Base-by-base conservation (phyloP, 2,888 invertebrate species). In the Rhamphomyia laevipes region DNA sequence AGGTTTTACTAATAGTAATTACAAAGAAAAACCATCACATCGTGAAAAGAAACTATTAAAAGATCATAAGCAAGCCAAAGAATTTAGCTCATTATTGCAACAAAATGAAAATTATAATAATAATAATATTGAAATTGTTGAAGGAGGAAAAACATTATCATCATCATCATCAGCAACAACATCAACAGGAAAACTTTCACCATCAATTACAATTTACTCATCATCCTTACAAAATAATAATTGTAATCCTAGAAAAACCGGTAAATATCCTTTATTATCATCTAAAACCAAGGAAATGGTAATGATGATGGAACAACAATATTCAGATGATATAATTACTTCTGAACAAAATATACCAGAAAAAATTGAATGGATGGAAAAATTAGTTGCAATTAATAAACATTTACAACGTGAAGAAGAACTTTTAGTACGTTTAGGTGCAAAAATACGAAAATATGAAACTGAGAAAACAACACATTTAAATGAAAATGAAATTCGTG, bases 321-420 rank as follows among this genome's bases (percentile, higher is more conserved):
- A 78, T 12, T 55, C 23, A 27, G 5, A 4, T 18, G 12, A 40
- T 15, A 35, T 5, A 35, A 35, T n/a, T 15, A 35, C 2, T 35
- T 13, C 5, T 18, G 27, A 42, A 15, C 9, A n/a, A 10, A 15
- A 42, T 42, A 5, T 42, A 23, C 15, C 21, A 10, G 42, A 42
- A 21, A 81, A 84, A 69, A 75, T 83, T n/a, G 80, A 82, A 58
- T 73, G 85, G 56, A 71, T 84, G 59, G 86, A 87, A 60, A 82
- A 80, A 65, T 75, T 87, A 45, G 77, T 82, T 21, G 78, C 81
- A 47, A 72, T 86, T 23, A 86, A 87, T 64, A 82, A 84, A 62
- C 76, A 80, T 59, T 68, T 88, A 50, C 79, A 85, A 50, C 74
- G 80, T 50, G 85, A 86, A 63, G 85, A 86, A 62, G 84, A 85